Base-by-base conservation (phyloP, 2,888 invertebrate genomes). In the Sisyra terminalis region DNA sequence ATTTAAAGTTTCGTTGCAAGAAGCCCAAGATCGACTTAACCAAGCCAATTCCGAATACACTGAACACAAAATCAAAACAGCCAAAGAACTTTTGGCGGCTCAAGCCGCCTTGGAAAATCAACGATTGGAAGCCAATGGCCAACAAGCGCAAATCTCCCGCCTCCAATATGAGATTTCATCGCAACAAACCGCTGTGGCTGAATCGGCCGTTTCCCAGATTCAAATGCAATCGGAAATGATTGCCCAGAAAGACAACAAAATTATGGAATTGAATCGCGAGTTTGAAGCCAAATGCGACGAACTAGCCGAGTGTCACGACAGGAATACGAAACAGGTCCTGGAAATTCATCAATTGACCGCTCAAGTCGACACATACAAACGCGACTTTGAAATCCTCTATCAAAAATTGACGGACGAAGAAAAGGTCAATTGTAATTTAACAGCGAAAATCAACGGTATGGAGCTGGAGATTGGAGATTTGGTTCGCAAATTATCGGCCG, bases 391-490 rank as follows among this genome's bases (percentile, higher is more conserved):
- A 43, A 30, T 38, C 10, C 13, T 49, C 65, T 67, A 54, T 67
- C 35, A 65, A 46, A 50, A 55, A 16, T 50, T 67, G 8, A 66
- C 60, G 53, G 63, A 64, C 50, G 65, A 66, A 57, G 66, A 63
- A 61, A 53, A 54, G 52, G 36, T 63, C 64, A 50, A 57, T 50
- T 48, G 60, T 62, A 37, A 55, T 30, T 38, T 64, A 3, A 66
- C 64, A 53, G 47, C 55, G 49, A 69, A 62, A 51, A 58, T 66
- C 50, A 63, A 61, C 2, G 51, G 60, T 35, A 63, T 70, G 53
- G 71, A 73, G 53, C 56, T 74, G 42, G 64, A 67, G 50, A 55
- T 69, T 29, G 71, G 71, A 36, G 75, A 76, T 57, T 60, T 71
- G 16, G 69, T 66, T 50, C 64, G 76, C 17, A 72, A 74, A 50